Evolutionary conservation across 1,140 invertebrate genomes (phyloP).

Genomic region (Drosophila fuyamai): DNA sequence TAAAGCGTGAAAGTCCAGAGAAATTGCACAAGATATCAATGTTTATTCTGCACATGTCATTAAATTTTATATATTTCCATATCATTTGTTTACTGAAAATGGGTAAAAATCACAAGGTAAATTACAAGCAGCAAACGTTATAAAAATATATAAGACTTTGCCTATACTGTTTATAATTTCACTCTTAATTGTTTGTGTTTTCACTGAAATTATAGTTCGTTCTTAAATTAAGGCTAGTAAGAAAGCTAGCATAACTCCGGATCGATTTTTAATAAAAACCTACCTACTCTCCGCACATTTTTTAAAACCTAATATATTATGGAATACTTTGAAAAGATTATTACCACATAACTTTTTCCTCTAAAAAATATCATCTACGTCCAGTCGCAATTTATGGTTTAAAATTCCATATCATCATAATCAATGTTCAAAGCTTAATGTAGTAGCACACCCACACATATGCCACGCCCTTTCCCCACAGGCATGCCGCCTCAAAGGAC

Average conservation of each 20-base stretch:
- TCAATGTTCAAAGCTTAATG: conserved; percentile 35
- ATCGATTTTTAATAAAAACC: too few relatives aligned
- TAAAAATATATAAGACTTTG: too few relatives aligned
- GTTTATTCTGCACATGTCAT: background rate
- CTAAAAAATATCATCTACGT: conserved; percentile 4
- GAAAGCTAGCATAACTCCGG: too few relatives aligned
- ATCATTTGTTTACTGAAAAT: background rate
- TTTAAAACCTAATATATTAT: conserved; percentile 1
- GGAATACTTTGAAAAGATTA: background rate
- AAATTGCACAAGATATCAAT: background rate
- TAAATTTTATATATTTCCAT: background rate
- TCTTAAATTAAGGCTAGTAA: too few relatives aligned
- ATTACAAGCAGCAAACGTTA: too few relatives aligned
- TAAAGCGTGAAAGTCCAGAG: too few relatives aligned
- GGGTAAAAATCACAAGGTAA: too few relatives aligned
- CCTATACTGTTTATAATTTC: too few relatives aligned
- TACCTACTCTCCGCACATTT: too few relatives aligned
- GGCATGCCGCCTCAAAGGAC: conserved; percentile 30
- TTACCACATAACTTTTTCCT: background rate
- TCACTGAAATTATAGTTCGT: too few relatives aligned
- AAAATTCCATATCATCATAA: conserved; percentile 41
- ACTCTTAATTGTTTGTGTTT: too few relatives aligned
- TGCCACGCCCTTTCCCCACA: background rate
- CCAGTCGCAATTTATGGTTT: conserved; percentile 28
- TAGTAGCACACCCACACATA: conserved; percentile 1